Percentiles rank a stretch among this genome's conserved stretches.
phyloP scores from a whole-genome alignment of 2,113 vertebrate genomes.

The Piprites chloris region DNA sequence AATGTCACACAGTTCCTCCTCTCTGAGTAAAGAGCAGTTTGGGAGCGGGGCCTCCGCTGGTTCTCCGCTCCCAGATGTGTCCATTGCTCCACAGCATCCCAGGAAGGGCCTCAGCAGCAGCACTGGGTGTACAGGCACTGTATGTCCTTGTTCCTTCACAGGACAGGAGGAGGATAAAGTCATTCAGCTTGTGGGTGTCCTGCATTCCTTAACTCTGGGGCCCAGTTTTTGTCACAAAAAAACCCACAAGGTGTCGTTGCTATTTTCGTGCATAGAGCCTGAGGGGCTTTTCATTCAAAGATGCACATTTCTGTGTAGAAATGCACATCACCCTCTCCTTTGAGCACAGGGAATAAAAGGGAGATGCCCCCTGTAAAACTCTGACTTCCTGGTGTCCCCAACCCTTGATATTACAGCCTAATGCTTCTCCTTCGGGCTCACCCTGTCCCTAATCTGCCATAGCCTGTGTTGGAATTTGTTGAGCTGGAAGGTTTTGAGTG shows the following conservation, averaged over 20 bases:
- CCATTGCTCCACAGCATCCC: conserved; percentile 58
- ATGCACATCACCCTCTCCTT: not conserved
- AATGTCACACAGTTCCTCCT: conserved; percentile 61
- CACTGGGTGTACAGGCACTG: not conserved
- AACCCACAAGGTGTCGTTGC: not conserved
- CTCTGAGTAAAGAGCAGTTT: conserved; percentile 22
- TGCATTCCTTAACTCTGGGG: not conserved
- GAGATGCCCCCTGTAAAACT: not conserved
- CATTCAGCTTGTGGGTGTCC: conserved; percentile 21
- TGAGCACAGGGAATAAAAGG: not conserved
- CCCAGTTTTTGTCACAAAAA: not conserved
- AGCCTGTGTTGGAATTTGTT: not conserved
- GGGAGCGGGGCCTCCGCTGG: conserved; percentile 35
- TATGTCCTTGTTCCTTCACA: conserved; percentile 34
- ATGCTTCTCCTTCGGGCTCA: not conserved
- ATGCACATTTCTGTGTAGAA: not conserved
- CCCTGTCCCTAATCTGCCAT: not conserved
- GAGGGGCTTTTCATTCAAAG: not conserved
- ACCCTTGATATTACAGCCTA: not conserved
- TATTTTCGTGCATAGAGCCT: not conserved
- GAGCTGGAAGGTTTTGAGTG: not conserved
- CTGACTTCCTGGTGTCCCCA: not conserved
- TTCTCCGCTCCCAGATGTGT: conserved; percentile 18
- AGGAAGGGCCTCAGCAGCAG: conserved; percentile 24
- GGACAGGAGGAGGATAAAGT: not conserved